Base-by-base conservation (phyloP, 2,888 invertebrate genomes). In the Crematogaster levior region DNA sequence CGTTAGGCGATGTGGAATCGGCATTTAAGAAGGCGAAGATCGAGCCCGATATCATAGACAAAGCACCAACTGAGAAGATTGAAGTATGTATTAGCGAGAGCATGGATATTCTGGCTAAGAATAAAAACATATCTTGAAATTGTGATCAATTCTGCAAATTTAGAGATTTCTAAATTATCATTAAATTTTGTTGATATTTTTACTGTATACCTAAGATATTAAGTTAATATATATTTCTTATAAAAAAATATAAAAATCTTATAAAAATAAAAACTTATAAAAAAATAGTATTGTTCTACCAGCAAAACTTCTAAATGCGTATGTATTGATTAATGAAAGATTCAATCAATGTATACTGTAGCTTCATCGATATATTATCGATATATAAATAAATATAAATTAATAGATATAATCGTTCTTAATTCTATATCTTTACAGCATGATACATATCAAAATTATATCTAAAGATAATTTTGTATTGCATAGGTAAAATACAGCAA, bases 401-500 rank as follows among this genome's bases (percentile, higher is more conserved):
- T 15, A 30, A 30, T 30, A 30, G 6, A 18, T 30, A 15, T n/a
- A 60, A 60, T 18, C 5, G 3, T 58, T 30, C 1, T n/a, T n/a
- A n/a, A n/a, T n/a, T n/a, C n/a, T n/a, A n/a, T n/a, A 9, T 24
- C n/a, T 6, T 37, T 27, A 18, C 18, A 43, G 7, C 4, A 37
- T 21, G 21, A 40, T 40, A 43, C 6, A 1, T 37, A 53, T 0
- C 6, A 1, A 21, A 9, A 4, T 15, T 74, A 6, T 34, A 40
- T 40, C 1, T 66, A 15, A 40, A 73, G 61, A 37, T 9, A 5
- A 80, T 65, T 79, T 77, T 68, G 7, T 34, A 53, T 56, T 56
- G 0, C 34, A 24, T 43, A 94, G 94, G 90, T 94, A 7, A 94
- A 93, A 84, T 94, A 94, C 60, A 93, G 94, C 15, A 82, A 90